Conservation (phyloP, 2,888 invertebrate species). For the Thymelicus acteon region DNA sequence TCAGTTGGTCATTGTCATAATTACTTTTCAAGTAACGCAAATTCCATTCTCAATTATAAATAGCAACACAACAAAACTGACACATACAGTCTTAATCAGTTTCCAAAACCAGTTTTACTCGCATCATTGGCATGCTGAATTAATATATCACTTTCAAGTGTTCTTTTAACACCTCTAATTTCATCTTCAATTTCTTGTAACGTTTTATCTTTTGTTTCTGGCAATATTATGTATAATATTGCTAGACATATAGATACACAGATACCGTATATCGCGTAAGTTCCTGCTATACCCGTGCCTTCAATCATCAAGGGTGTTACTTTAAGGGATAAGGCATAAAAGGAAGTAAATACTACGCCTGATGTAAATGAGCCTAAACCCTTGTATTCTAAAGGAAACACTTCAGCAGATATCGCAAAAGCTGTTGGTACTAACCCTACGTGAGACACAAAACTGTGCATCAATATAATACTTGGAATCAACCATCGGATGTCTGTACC, state of each 20-base stretch:
- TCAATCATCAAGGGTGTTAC: slow-evolving; percentile 55
- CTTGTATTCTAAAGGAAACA: slow-evolving; percentile 58
- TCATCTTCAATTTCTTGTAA: slow-evolving; percentile 58
- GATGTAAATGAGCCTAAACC: slow-evolving; percentile 50
- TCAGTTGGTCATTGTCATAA: too few species aligned
- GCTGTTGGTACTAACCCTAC: slow-evolving; percentile 51
- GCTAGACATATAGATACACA: slow-evolving; percentile 47
- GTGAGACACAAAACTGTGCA: slow-evolving; percentile 50
- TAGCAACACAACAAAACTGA: too few species aligned
- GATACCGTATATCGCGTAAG: slow-evolving; percentile 51
- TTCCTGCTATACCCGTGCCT: slow-evolving; percentile 49
- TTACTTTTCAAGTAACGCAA: too few species aligned
- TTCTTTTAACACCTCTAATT: slow-evolving; percentile 44
- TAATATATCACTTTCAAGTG: slow-evolving; percentile 12
- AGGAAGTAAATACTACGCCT: slow-evolving; percentile 51
- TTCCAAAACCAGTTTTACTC: too few species aligned
- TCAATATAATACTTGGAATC: slow-evolving; percentile 49
- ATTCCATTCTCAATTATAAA: too few species aligned
- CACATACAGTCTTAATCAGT: too few species aligned
- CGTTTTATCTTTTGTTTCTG: slow-evolving; percentile 59
- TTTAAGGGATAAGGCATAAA: slow-evolving; percentile 53
- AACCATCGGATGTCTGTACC: slow-evolving; percentile 45
- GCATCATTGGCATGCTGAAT: too few species aligned
- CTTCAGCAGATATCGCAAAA: slow-evolving; percentile 53
- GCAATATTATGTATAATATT: slow-evolving; percentile 51